Evolutionary conservation across 2,888 invertebrate species (phyloP).

Genomic region (Nomada goodeniana): DNA sequence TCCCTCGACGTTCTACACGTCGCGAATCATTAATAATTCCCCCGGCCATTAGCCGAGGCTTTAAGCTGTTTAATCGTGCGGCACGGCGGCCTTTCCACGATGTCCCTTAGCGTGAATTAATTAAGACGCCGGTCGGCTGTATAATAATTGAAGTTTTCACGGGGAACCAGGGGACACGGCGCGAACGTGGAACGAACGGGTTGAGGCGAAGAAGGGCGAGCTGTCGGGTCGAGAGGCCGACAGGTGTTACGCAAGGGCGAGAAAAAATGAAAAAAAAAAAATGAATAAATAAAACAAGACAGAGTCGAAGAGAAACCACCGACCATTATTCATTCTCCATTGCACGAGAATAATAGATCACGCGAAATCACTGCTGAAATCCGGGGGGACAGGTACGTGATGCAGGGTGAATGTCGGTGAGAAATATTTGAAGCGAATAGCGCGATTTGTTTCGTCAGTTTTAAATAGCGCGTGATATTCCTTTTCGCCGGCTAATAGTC

Average conservation of each 20-base stretch:
- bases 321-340: slow-evolving; percentile 77
- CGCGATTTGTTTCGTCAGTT: too few relatives aligned
- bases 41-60: slow-evolving; percentile 50
- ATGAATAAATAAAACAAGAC: slow-evolving; percentile 43
- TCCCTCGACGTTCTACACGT: slow-evolving; percentile 20
- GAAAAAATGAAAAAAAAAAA: background rate
- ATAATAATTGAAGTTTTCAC: slow-evolving; percentile 69
- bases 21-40: slow-evolving; percentile 50
- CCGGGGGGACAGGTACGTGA: background rate
- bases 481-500: too few relatives aligned
- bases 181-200: background rate
- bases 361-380: slow-evolving; percentile 67
- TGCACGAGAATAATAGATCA: slow-evolving; percentile 76
- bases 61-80: slow-evolving; percentile 63
- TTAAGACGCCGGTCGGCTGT: slow-evolving; percentile 59
- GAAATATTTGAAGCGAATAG: too few relatives aligned
- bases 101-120: slow-evolving; percentile 67
- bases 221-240: slow-evolving; percentile 38
- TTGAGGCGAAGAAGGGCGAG: slow-evolving; percentile 16
- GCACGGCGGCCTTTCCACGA: slow-evolving; percentile 53
- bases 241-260: slow-evolving; percentile 6
- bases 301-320: slow-evolving; percentile 39
- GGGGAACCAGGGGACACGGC: slow-evolving; percentile 23
- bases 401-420: background rate
- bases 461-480: too few relatives aligned